Evolutionary conservation across 2,888 invertebrate genomes (phyloP).

Genomic region (Andrena fulva): DNA sequence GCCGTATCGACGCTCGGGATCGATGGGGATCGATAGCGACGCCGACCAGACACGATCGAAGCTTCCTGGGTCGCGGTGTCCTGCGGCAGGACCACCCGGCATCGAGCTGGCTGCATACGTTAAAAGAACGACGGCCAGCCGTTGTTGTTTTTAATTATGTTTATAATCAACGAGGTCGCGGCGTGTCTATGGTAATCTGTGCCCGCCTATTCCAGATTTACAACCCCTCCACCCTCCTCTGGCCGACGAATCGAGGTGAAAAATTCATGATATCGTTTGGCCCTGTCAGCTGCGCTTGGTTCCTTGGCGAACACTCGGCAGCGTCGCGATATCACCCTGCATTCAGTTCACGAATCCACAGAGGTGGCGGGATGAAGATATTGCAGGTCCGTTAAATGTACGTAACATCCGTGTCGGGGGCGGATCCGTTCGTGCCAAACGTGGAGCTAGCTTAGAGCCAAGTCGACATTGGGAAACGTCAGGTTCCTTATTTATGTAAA

Average conservation of each 20-base stretch:
- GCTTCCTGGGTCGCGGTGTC: conserved; percentile 66
- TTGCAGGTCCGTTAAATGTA: background rate
- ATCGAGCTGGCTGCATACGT: conserved; percentile 79
- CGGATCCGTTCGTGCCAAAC: too few species aligned
- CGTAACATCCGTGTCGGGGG: too few species aligned
- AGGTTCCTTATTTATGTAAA: too few species aligned
- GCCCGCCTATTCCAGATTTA: conserved; percentile 76
- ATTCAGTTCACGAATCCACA: too few species aligned
- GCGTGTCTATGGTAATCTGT: conserved; percentile 83
- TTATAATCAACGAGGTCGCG: conserved; percentile 82
- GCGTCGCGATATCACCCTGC: background rate
- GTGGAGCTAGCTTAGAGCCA: too few species aligned
- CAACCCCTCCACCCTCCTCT: conserved; percentile 60
- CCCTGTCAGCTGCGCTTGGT: background rate
- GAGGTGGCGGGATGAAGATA: too few species aligned
- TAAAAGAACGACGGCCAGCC: conserved; percentile 74
- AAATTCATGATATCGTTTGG: conserved; percentile 9
- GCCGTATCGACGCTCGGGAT: conserved; percentile 59
- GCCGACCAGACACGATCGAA: conserved; percentile 64
- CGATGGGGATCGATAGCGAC: conserved; percentile 68
- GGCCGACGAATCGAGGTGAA: conserved; percentile 34
- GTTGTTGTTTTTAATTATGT: conserved; percentile 84
- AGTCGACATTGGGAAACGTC: too few species aligned
- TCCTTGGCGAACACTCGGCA: background rate
- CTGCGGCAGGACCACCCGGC: conserved; percentile 82